These are phyloP conservation scores for Sinohyriopsis cumingii DNA, from an alignment of 2,888 invertebrate genomes.

Conservation along the genomic window DNA sequence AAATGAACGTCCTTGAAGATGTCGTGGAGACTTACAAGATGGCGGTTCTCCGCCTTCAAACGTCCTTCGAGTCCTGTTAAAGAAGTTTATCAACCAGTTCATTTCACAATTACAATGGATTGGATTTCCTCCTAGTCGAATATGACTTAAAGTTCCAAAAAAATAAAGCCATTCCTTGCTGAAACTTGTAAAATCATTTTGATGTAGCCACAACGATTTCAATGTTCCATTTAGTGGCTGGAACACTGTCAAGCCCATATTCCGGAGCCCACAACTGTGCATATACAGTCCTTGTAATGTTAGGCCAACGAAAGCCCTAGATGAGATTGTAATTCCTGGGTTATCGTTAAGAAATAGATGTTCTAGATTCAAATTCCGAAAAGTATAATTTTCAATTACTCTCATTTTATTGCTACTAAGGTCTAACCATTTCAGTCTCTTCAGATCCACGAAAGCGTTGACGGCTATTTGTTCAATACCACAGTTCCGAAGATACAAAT, in stretches of 20 bases:
- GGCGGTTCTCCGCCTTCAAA: slow-evolving; percentile 38
- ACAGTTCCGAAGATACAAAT: slow-evolving; percentile 63
- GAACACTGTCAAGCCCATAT: slow-evolving; percentile 50
- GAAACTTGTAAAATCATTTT: slow-evolving; percentile 59
- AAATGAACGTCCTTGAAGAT: slow-evolving; percentile 53
- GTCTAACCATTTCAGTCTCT: slow-evolving; percentile 61
- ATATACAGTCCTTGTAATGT: slow-evolving; percentile 63
- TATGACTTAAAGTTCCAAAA: slow-evolving; percentile 56
- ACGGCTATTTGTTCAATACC: slow-evolving; percentile 62
- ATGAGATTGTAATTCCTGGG: slow-evolving; percentile 49
- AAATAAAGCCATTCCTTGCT: slow-evolving; percentile 48
- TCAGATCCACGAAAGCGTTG: slow-evolving; percentile 61
- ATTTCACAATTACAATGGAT: slow-evolving; percentile 68
- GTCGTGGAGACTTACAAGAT: slow-evolving; percentile 55
- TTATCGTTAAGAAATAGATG: slow-evolving; percentile 67
- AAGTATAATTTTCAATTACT: slow-evolving; percentile 58
- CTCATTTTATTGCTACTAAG: slow-evolving; percentile 62
- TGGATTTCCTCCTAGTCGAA: slow-evolving; percentile 64
- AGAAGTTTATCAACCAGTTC: slow-evolving; percentile 63
- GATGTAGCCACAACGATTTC: slow-evolving; percentile 60
- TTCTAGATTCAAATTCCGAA: slow-evolving; percentile 58
- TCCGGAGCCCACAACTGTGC: slow-evolving; percentile 58
- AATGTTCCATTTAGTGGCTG: slow-evolving; percentile 60
- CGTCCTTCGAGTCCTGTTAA: slow-evolving; percentile 8
- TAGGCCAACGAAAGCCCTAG: slow-evolving; percentile 58